Percentiles rank a stretch among this genome's conserved stretches.
These are phyloP conservation scores for Maccullochella peelii DNA, from an alignment of 2,113 vertebrate species.

Conservation along the genomic window DNA sequence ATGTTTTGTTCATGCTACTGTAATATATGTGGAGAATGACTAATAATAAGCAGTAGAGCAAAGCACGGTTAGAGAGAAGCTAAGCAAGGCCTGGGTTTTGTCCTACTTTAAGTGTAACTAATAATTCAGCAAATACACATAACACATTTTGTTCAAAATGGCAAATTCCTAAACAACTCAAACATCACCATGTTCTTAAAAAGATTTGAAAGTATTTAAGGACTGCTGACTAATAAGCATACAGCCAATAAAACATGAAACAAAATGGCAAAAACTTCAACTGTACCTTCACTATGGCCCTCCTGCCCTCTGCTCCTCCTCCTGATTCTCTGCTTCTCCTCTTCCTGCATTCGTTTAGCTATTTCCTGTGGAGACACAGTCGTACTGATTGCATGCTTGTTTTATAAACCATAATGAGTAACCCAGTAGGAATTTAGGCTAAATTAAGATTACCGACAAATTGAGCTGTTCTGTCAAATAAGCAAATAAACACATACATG, in stretches of 20 bases:
- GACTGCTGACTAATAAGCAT: not conserved
- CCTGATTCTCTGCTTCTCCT: slow-evolving; percentile 78
- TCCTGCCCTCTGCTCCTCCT: slow-evolving; percentile 63
- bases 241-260: not conserved
- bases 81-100: not conserved
- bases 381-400: not conserved
- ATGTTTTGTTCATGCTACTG: slow-evolving; percentile 24
- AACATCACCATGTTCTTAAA: too few relatives aligned
- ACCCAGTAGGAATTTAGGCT: not conserved
- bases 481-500: not conserved
- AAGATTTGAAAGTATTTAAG: not conserved
- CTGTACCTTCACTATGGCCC: slow-evolving; percentile 70
- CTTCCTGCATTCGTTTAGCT: slow-evolving; percentile 84
- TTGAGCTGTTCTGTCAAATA: not conserved
- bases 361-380: slow-evolving; percentile 80
- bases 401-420: not conserved
- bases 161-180: not conserved
- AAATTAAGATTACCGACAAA: not conserved
- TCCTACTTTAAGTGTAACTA: not conserved
- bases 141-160: not conserved
- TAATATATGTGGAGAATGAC: not conserved
- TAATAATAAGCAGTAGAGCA: not conserved
- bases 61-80: not conserved
- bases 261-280: not conserved
- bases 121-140: not conserved